Evolutionary conservation across 2,888 invertebrate genomes (phyloP), one percentile per base, ranked within the genome.

Genomic region (Drosophila gaucha): DNA sequence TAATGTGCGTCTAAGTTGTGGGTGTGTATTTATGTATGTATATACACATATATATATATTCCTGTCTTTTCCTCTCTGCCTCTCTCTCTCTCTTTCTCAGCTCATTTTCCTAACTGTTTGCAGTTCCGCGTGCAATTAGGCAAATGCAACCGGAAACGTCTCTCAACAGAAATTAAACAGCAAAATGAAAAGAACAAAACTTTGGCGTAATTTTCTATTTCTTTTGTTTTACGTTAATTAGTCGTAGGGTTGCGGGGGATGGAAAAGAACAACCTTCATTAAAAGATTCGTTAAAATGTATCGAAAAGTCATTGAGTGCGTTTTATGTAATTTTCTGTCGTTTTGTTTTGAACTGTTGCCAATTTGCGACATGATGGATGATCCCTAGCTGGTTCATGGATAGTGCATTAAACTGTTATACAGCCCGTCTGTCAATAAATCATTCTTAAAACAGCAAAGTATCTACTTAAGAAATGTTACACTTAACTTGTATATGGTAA

Each of bases 61-160:
- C n/a, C n/a, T n/a, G n/a, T 35, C 14, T 6, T 35, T 28, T 12
- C 4, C 38, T 14, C 26, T 38, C 44, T 57, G 26, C 22, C 49
- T 12, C n/a, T 30, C 16, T 28, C 8, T 10, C n/a, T 22, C 3
- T 30, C 22, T 2, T 9, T 16, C 16, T 16, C 1, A 22, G 39
- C 22, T 39, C 39, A 14, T 9, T 38, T 14, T 20, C n/a, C 43
- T 33, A n/a, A 8, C 49, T 41, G 41, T 43, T 55, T n/a, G 43
- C 9, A 22, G 46, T 80, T 80, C 79, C 79, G 79, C 47, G 50
- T 68, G 85, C 78, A 80, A 80, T 80, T 84, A 80, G 64, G 59
- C 47, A 80, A 84, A 74, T 68, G 72, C 68, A 80, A 57, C 67
- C 78, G 78, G 78, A 74, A 74, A 46, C 33, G 12, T 16, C 18